Evolutionary conservation across 1,140 invertebrate species (phyloP).

Genomic region (Drosophila bocki): DNA sequence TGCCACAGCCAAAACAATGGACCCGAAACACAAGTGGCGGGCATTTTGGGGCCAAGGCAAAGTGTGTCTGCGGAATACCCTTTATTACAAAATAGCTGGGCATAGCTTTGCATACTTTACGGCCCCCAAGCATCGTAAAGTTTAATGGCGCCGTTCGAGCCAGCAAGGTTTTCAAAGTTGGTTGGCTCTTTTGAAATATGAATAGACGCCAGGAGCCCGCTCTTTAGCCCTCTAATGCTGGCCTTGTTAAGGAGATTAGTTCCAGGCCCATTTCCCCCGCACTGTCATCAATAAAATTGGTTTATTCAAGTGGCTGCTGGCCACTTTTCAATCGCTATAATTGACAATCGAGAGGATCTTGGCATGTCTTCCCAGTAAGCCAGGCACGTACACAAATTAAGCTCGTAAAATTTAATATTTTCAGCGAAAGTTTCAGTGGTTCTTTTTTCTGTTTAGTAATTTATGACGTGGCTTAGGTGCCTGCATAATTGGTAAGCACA

Average conservation of each 20-base stretch:
- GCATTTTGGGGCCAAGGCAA: constrained; percentile 48
- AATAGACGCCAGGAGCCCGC: constrained; percentile 55
- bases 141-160: constrained; percentile 78
- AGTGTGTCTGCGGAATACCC: constrained; percentile 73
- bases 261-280: constrained; percentile 38
- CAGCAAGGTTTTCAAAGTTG: constrained; percentile 49
- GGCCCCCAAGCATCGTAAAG: constrained; percentile 73
- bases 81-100: constrained; percentile 76
- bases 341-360: constrained; percentile 64
- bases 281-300: constrained; percentile 74
- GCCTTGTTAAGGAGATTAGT: constrained; percentile 81
- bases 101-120: constrained; percentile 74
- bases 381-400: constrained; percentile 76
- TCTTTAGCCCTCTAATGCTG: constrained; percentile 58
- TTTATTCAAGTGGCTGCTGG: constrained; percentile 71
- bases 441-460: constrained; percentile 51
- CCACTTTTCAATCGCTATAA: constrained; percentile 81
- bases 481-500: constrained; percentile 68
- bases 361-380: constrained; percentile 36
- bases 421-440: constrained; percentile 49
- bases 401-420: constrained; percentile 83
- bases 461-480: constrained; percentile 60
- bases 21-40: constrained; percentile 47
- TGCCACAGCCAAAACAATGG: constrained; percentile 56
- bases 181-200: constrained; percentile 76